Evolutionary conservation across 2,888 invertebrate genomes (phyloP).

Genomic region (Scaptomyza polygonia): DNA sequence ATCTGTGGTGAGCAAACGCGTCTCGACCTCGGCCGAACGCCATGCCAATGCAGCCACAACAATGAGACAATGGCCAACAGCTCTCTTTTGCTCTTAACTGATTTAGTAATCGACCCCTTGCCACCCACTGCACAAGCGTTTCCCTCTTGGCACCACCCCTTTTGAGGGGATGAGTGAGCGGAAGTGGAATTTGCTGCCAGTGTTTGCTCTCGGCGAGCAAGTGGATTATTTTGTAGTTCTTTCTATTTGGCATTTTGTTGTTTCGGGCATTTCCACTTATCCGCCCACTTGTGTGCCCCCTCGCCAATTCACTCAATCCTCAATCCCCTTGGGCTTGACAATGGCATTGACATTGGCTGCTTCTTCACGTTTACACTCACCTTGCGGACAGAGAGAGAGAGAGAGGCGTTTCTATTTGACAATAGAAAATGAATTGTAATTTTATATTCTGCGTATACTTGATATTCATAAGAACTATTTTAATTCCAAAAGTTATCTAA

Average conservation of each 20-base stretch:
- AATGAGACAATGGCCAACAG: conserved; percentile 42
- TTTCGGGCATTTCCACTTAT: conserved; percentile 20
- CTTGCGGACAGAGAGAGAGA: conserved; percentile 14
- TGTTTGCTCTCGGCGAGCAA: conserved; percentile 42
- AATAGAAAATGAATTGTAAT: not conserved
- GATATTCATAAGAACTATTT: not conserved
- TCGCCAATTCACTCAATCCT: no score
- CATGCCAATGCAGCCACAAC: conserved; percentile 37
- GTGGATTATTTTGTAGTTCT: conserved; percentile 67
- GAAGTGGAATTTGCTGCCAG: conserved; percentile 7
- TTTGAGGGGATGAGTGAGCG: not conserved
- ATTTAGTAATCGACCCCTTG: conserved; percentile 56
- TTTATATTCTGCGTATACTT: conserved; percentile 8
- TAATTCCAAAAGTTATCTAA: not conserved
- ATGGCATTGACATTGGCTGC: conserved; percentile 52
- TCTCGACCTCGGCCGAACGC: conserved; percentile 39
- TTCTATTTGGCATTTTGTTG: conserved; percentile 47
- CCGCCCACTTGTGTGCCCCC: not conserved
- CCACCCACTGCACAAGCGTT: not conserved
- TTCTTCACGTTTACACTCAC: conserved; percentile 20
- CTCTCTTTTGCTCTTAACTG: conserved; percentile 66
- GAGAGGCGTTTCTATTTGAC: not conserved
- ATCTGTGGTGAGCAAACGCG: conserved; percentile 6
- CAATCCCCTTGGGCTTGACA: conserved; percentile 8
- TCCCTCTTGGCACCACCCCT: conserved; percentile 9